Evolutionary conservation across 2,888 invertebrate species (phyloP), one percentile per base, ranked within the genome.

Genomic region (Tinea trinotella): DNA sequence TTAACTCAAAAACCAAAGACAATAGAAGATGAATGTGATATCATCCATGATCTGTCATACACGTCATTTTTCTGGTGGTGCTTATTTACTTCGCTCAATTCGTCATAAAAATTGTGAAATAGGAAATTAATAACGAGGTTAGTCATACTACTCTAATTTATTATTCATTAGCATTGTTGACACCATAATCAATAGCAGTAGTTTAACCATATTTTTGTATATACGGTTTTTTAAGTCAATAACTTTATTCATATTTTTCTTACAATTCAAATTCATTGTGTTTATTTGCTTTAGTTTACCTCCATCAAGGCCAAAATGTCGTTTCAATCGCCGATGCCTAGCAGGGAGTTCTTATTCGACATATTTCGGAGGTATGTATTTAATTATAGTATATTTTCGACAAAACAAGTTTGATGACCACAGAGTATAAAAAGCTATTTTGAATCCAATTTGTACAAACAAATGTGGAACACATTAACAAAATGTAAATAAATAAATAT

Each of bases 341-440:
- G 88, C 66, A 87, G 92, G 56, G 91, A 93, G 61, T 94, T 94
- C 69, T 76, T 94, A 9, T 93, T 92, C 92, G 90, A 93, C 64
- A 91, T 94, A 22, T 94, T 94, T 68, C 90, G 92, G 76, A 90
- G 92, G 93, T 92, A 87, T 24, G 24, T 65, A 7, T 2, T 30
- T 7, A 7, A 30, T n/a, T n/a, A n/a, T n/a, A n/a, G n/a, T n/a
- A n/a, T n/a, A n/a, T n/a, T n/a, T n/a, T n/a, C n/a, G n/a, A n/a
- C n/a, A n/a, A n/a, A n/a, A n/a, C n/a, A n/a, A n/a, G n/a, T n/a
- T n/a, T n/a, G n/a, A n/a, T n/a, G n/a, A n/a, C n/a, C n/a, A n/a
- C n/a, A n/a, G n/a, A n/a, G n/a, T n/a, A n/a, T n/a, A n/a, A n/a
- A n/a, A n/a, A n/a, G n/a, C n/a, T n/a, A n/a, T n/a, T n/a, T n/a